A percentile compares a stretch with the other conserved stretches of the same genome.
phyloP scores from a whole-genome alignment of 2,113 vertebrate genomes.

The Neotoma lepida region DNA sequence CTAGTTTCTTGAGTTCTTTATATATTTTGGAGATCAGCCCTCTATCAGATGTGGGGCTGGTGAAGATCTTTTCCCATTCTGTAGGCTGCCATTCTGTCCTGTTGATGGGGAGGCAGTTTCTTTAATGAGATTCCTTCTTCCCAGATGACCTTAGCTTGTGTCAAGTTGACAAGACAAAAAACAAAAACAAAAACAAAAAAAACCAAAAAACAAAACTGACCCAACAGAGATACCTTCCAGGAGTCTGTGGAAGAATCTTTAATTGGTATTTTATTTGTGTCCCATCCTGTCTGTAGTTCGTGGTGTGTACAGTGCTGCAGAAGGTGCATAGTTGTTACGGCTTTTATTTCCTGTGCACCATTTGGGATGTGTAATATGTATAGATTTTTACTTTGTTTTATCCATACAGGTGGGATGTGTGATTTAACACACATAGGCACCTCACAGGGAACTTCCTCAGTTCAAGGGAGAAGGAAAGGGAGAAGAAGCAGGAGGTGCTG shows the following conservation, averaged over 20 bases:
- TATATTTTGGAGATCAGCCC: not conserved
- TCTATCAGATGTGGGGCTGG: not conserved
- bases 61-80: not conserved
- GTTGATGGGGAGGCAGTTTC: not conserved
- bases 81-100: not conserved
- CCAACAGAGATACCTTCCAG: no score
- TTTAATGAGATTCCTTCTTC: not conserved
- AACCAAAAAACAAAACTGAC: not conserved
- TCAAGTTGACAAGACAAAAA: not conserved
- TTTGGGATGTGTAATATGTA: not conserved
- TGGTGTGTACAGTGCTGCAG: not conserved
- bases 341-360: not conserved
- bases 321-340: not conserved
- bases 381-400: not conserved
- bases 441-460: not conserved
- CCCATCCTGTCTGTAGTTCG: not conserved
- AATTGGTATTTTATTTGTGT: no score
- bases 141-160: not conserved
- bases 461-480: not conserved
- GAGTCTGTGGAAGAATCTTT: not conserved
- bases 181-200: no score
- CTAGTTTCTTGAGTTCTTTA: not conserved
- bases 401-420: not conserved
- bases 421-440: not conserved
- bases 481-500: not conserved